phyloP scores from a whole-genome alignment of 2,888 invertebrate species.

The Carterocephalus palaemon region DNA sequence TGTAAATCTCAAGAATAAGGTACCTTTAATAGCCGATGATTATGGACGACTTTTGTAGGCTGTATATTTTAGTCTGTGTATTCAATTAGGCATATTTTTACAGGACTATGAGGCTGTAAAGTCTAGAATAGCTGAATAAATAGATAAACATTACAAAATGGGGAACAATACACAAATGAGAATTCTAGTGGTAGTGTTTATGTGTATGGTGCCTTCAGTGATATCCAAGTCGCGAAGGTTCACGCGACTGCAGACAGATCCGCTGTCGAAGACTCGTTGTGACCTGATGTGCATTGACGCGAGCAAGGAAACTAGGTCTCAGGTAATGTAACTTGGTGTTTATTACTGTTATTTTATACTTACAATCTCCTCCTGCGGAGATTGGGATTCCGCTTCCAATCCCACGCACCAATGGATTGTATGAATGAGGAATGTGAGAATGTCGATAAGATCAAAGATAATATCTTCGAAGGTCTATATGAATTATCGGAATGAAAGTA shows the following conservation, averaged over 20 bases:
- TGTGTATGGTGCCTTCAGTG: conserved; percentile 45
- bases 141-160: conserved; percentile 22
- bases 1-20: no score
- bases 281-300: conserved; percentile 77
- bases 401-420: no score
- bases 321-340: conserved; percentile 54
- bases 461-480: no score
- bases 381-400: no score
- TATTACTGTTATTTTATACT: no score
- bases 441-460: no score
- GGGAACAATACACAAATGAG: conserved; percentile 46
- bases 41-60: no score
- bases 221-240: conserved; percentile 54
- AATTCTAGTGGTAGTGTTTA: conserved; percentile 46
- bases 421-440: no score
- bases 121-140: conserved; percentile 11
- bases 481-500: no score
- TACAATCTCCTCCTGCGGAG: no score
- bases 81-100: conserved; percentile 24
- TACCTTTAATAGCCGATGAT: no score
- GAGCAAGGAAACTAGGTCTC: conserved; percentile 54
- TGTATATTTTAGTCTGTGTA: no score
- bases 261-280: conserved; percentile 80
- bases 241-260: conserved; percentile 66
- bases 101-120: conserved; percentile 29